Conservation (phyloP, 2,113 vertebrate species). For the Heterotilapia buettikoferi region DNA sequence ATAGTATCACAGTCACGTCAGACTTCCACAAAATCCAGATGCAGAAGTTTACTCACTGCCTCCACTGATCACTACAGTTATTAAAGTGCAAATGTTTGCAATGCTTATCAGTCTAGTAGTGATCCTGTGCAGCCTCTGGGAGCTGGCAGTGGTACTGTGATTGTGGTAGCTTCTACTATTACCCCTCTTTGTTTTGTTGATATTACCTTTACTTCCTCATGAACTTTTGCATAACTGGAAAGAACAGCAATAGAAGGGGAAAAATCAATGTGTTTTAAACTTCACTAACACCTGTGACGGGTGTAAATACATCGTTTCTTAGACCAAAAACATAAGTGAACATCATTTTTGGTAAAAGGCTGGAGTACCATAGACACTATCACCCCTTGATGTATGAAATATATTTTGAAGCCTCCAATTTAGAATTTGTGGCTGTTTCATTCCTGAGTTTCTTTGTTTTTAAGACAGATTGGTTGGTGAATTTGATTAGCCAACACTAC, state of each 20-base stretch:
- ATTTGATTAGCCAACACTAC: too few relatives aligned
- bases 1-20: not conserved
- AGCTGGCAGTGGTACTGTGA: not conserved
- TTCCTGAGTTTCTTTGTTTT: not conserved
- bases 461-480: not conserved
- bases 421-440: not conserved
- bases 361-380: not conserved
- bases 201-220: not conserved
- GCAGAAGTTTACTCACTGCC: not conserved
- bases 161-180: not conserved
- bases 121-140: not conserved
- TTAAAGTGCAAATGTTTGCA: not conserved
- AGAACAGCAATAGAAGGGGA: not conserved
- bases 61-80: not conserved
- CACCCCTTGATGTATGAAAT: not conserved
- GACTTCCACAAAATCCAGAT: not conserved
- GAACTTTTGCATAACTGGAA: not conserved
- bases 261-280: not conserved
- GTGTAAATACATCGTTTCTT: not conserved
- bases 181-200: not conserved
- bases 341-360: not conserved
- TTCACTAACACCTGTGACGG: not conserved
- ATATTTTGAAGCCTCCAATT: not conserved
- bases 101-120: not conserved
- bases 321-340: not conserved